Conservation (phyloP, 2,888 invertebrate genomes). For the Brachyptera risi region DNA sequence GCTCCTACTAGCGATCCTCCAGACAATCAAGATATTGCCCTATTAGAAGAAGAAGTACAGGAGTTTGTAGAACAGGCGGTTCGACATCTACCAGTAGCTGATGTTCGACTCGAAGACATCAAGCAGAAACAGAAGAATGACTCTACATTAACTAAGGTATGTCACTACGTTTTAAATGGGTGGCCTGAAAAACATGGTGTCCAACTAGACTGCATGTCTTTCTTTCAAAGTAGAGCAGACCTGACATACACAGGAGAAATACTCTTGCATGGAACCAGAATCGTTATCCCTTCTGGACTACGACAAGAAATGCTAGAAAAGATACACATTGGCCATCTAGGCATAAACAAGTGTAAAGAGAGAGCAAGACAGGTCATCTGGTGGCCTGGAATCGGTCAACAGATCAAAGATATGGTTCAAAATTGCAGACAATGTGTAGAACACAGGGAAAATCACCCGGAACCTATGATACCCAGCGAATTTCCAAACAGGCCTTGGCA, state of each 20-base stretch:
- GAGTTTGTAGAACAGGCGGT: neutral
- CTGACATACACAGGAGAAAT: neutral
- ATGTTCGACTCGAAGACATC: neutral
- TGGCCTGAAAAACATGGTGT: neutral
- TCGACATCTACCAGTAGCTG: neutral
- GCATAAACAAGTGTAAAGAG: slow-evolving; percentile 23
- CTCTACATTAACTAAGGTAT: neutral
- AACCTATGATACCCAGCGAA: no score
- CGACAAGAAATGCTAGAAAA: slow-evolving; percentile 4
- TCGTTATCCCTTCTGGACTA: neutral
- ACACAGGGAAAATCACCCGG: no score
- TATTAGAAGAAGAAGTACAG: neutral
- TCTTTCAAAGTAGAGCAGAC: neutral
- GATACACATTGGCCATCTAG: slow-evolving; percentile 24
- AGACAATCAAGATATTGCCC: neutral
- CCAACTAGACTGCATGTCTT: neutral
- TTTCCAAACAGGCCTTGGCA: no score
- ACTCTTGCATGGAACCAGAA: neutral
- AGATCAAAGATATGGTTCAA: slow-evolving; percentile 30
- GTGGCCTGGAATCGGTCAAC: neutral
- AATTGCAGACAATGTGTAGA: slow-evolving; percentile 32
- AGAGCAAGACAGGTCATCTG: slow-evolving; percentile 16
- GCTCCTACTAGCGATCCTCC: slow-evolving; percentile 19
- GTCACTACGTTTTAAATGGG: neutral
- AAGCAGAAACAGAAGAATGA: neutral